Conservation (phyloP, 2,797 vertebrate genomes). For the Botia kubotai region DNA sequence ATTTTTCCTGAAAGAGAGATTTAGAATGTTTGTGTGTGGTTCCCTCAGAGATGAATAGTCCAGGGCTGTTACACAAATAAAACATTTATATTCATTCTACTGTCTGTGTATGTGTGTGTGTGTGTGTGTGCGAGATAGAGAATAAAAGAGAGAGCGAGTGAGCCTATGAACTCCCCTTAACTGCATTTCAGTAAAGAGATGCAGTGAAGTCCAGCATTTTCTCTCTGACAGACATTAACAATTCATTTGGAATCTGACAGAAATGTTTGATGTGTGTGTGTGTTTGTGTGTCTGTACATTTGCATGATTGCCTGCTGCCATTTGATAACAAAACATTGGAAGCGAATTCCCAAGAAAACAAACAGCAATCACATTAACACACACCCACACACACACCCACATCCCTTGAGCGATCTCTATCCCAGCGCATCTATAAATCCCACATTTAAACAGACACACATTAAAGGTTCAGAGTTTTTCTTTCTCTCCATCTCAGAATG, state of each 20-base stretch:
- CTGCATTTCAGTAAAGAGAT: not conserved
- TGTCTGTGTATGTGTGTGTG: not conserved
- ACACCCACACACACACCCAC: not conserved
- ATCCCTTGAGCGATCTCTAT: slow-evolving; percentile 6
- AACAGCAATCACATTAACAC: slow-evolving; percentile 1
- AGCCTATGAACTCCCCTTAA: not conserved
- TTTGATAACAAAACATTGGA: not conserved
- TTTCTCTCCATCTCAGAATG: not conserved
- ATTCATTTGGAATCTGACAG: not conserved
- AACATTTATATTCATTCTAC: slow-evolving; percentile 14
- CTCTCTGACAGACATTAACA: not conserved
- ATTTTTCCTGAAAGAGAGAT: not conserved
- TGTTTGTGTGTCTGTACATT: not conserved
- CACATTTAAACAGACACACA: no score
- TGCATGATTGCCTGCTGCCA: slow-evolving; percentile 7
- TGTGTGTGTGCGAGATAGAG: not conserved
- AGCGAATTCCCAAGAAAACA: not conserved
- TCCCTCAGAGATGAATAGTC: slow-evolving; percentile 8
- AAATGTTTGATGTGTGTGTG: not conserved
- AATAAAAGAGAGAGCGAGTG: not conserved
- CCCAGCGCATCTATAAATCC: slow-evolving; percentile 23
- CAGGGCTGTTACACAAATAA: not conserved
- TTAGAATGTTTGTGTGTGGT: slow-evolving; percentile 11
- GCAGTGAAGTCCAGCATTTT: not conserved
- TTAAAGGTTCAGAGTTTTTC: no score